Evolutionary conservation across 2,888 invertebrate species (phyloP).

Genomic region (Panzeria rudis): DNA sequence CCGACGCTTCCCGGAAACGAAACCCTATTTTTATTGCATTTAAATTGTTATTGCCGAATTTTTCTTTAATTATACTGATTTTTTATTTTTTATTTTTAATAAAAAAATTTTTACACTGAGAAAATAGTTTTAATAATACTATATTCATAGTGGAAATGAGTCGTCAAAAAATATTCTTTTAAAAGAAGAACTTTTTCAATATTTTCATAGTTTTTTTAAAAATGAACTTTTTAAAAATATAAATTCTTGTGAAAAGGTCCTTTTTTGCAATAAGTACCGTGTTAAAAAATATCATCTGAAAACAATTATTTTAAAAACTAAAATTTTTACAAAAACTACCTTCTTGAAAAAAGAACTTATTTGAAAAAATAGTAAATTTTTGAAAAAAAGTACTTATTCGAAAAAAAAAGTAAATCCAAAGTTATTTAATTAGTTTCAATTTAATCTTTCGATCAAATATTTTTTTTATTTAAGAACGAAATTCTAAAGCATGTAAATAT

Average conservation of each 20-base stretch:
- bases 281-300: not conserved
- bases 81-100: not conserved
- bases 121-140: constrained; percentile 19
- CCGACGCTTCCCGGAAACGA: too few relatives aligned
- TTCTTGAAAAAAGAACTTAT: not conserved
- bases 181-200: not conserved
- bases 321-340: not conserved
- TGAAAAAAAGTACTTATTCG: not conserved
- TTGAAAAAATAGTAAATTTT: not conserved
- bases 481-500: too few relatives aligned
- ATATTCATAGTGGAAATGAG: not conserved
- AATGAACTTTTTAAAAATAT: too few relatives aligned
- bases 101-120: constrained; percentile 24
- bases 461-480: too few relatives aligned
- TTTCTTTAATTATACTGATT: constrained; percentile 12
- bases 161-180: not conserved
- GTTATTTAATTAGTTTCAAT: too few relatives aligned
- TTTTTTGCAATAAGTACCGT: not conserved
- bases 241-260: not conserved
- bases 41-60: constrained; percentile 58
- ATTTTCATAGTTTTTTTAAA: too few relatives aligned
- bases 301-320: not conserved
- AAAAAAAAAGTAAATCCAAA: too few relatives aligned
- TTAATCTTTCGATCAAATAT: too few relatives aligned
- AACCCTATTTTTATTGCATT: constrained; percentile 64